A percentile compares a stretch with the other conserved stretches of the same genome.
These are phyloP conservation scores for Meghimatium bilineatum DNA, from an alignment of 2,888 invertebrate genomes.

Conservation along the genomic window DNA sequence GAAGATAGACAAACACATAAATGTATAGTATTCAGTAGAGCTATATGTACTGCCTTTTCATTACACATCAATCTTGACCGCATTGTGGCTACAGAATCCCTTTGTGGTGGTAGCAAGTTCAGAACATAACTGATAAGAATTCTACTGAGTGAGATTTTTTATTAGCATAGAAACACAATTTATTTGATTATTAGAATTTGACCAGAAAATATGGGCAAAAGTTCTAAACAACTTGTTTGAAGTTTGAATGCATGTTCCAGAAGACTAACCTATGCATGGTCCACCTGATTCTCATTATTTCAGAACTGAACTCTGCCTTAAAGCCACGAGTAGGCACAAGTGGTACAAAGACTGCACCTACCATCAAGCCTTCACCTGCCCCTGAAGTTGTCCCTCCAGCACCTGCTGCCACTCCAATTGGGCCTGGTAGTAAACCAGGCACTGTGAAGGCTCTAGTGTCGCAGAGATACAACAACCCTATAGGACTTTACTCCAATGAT, in stretches of 20 bases:
- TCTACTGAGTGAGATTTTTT: no score
- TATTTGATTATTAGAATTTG: background rate
- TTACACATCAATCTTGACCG: no score
- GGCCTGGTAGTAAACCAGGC: conserved; percentile 53
- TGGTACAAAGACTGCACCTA: background rate
- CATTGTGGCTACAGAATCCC: no score
- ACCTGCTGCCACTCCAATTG: conserved; percentile 46
- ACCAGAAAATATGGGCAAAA: background rate
- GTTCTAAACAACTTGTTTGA: background rate
- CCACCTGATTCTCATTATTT: conserved; percentile 25
- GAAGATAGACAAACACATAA: no score
- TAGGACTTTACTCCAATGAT: conserved; percentile 95
- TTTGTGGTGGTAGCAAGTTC: no score
- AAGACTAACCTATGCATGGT: conserved; percentile 30
- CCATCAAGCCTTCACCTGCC: conserved; percentile 23
- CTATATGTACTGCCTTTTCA: no score
- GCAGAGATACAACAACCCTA: conserved; percentile 96
- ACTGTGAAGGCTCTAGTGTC: conserved; percentile 75
- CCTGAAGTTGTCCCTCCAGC: background rate
- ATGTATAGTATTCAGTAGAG: no score
- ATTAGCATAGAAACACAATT: no score
- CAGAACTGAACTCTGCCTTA: conserved; percentile 47
- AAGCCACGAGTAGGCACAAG: conserved; percentile 31
- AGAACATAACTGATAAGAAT: no score
- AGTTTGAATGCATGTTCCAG: conserved; percentile 5